Percentiles rank a stretch among this genome's conserved stretches.
phyloP scores from a whole-genome alignment of 1,140 invertebrate species.

The Branchinecta lynchi region DNA sequence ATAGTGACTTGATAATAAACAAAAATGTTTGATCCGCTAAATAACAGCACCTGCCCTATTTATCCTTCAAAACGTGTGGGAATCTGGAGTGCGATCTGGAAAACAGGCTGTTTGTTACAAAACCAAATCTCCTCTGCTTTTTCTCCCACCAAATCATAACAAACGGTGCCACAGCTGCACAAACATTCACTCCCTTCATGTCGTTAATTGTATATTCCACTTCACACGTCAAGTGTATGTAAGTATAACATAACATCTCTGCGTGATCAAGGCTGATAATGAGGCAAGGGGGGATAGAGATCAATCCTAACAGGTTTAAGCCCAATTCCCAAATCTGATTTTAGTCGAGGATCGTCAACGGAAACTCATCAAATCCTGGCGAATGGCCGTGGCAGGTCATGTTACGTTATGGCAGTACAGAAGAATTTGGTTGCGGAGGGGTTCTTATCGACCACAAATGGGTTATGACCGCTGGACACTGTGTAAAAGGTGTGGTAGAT shows the following conservation, averaged over 20 bases:
- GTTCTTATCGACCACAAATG: not conserved
- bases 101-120: no score
- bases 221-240: not conserved
- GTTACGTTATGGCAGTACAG: not conserved
- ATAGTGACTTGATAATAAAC: no score
- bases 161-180: no score
- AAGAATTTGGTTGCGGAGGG: not conserved
- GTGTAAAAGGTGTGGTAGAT: not conserved
- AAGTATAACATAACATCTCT: not conserved
- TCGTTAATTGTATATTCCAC: not conserved
- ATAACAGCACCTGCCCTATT: no score
- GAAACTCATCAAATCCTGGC: not conserved
- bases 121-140: no score
- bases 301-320: not conserved
- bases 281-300: not conserved
- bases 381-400: slow-evolving; percentile 5
- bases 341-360: not conserved
- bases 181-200: no score
- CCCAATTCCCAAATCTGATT: not conserved
- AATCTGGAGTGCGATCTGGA: no score
- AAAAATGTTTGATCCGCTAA: no score
- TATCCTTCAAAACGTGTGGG: no score
- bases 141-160: no score
- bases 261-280: not conserved
- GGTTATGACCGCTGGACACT: not conserved